A percentile compares a stretch with the other conserved stretches of the same genome.
These are phyloP conservation scores for Variabilichromis moorii DNA, from an alignment of 2,113 vertebrate species.

Conservation along the genomic window DNA sequence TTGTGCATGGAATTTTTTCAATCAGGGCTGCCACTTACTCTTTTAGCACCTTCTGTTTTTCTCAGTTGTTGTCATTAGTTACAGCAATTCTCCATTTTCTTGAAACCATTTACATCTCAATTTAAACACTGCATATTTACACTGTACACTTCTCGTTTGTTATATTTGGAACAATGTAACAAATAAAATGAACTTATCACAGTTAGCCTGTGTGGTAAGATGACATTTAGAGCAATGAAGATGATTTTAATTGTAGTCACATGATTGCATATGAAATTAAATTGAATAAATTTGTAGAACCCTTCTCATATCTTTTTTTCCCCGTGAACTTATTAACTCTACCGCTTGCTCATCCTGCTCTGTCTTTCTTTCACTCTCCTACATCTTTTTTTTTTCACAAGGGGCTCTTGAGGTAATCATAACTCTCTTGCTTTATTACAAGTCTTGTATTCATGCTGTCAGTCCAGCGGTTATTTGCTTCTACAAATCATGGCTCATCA, in stretches of 20 bases:
- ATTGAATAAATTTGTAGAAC: neutral
- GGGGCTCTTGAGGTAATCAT: neutral
- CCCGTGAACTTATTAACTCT: neutral
- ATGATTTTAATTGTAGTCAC: neutral
- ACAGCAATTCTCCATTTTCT: neutral
- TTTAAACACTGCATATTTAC: neutral
- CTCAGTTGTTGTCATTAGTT: neutral
- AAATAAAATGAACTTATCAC: neutral
- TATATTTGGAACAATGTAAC: neutral
- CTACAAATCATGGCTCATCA: slow-evolving; percentile 24
- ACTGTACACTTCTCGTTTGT: neutral
- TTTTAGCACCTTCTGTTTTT: neutral
- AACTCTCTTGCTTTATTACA: slow-evolving; percentile 17
- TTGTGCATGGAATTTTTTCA: neutral
- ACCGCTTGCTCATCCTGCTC: neutral
- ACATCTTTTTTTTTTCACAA: slow-evolving; percentile 4
- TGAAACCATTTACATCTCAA: neutral
- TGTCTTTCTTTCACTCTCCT: neutral
- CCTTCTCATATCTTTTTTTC: neutral
- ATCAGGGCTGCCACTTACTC: neutral
- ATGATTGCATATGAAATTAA: neutral
- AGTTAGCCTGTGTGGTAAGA: neutral
- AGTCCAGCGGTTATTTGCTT: slow-evolving; percentile 14
- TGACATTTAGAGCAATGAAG: neutral
- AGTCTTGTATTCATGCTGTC: slow-evolving; percentile 11